phyloP scores from a whole-genome alignment of 92 coral and sea anemone species.

The Metridium senile region DNA sequence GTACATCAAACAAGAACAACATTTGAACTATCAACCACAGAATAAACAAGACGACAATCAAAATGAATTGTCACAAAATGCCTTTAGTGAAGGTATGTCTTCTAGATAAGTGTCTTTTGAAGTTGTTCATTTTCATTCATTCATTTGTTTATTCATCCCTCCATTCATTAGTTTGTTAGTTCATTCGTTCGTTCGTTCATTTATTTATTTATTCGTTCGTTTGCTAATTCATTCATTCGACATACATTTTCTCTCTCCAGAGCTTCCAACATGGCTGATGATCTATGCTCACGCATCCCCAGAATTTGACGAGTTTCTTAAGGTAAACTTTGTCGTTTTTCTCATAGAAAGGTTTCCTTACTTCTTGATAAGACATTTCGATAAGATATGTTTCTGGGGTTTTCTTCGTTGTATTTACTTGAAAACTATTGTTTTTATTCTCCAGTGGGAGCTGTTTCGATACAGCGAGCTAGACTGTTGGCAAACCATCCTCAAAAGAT shows the following conservation, averaged over 20 bases:
- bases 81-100: conserved; percentile 31
- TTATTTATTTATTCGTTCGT: not conserved
- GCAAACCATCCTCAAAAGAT: conserved; percentile 85
- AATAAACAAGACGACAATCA: conserved; percentile 2
- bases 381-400: not conserved
- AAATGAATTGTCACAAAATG: not conserved
- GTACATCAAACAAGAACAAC: conserved; percentile 49
- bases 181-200: not conserved
- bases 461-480: conserved; percentile 93
- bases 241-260: conserved; percentile 28
- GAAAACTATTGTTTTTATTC: too few species aligned
- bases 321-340: conserved; percentile 52
- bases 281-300: conserved; percentile 95
- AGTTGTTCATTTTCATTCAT: not conserved
- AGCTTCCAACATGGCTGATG: conserved; percentile 95
- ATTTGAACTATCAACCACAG: conserved; percentile 13
- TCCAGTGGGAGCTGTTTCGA: conserved; percentile 96
- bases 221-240: not conserved
- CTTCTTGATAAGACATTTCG: too few species aligned
- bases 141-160: not conserved
- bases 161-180: not conserved
- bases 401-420: not conserved
- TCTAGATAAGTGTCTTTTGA: not conserved
- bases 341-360: too few species aligned
- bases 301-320: conserved; percentile 79